Conservation (phyloP, 2,888 invertebrate species). For the Chrysotoxum bicinctum region DNA sequence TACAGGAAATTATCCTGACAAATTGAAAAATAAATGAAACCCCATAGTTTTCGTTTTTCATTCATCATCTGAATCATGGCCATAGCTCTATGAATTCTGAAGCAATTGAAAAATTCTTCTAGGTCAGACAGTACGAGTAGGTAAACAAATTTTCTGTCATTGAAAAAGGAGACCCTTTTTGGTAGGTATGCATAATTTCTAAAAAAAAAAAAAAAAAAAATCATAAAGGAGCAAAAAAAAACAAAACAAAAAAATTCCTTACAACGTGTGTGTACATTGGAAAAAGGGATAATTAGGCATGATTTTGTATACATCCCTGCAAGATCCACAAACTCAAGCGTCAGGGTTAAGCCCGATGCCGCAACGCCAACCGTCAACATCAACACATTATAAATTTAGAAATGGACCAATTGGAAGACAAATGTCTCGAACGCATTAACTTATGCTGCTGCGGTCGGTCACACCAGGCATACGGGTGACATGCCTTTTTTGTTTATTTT, state of each 20-base stretch:
- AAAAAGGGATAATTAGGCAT: slow-evolving; percentile 41
- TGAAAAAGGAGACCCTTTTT: not conserved
- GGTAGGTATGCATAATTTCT: not conserved
- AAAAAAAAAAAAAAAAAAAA: not conserved
- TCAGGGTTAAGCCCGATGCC: not conserved
- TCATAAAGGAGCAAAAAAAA: not conserved
- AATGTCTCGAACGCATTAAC: slow-evolving; percentile 38
- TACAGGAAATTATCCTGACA: slow-evolving; percentile 13
- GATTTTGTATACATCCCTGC: not conserved
- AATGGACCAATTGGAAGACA: slow-evolving; percentile 58
- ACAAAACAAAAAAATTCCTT: not conserved
- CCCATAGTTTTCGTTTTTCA: not conserved
- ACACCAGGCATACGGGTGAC: slow-evolving; percentile 16
- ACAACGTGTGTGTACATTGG: slow-evolving; percentile 41
- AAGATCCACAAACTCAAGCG: slow-evolving; percentile 3
- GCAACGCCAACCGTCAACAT: slow-evolving; percentile 27
- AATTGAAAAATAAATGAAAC: slow-evolving; percentile 4
- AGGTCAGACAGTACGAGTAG: not conserved
- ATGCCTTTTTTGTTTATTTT: slow-evolving; percentile 6
- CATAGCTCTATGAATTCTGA: not conserved
- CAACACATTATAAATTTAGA: slow-evolving; percentile 63
- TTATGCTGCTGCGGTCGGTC: slow-evolving; percentile 19
- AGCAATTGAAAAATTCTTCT: not conserved
- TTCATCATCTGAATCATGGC: not conserved
- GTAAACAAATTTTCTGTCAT: not conserved